Percentiles rank a stretch among this genome's conserved stretches.
Evolutionary conservation across 2,888 invertebrate genomes (phyloP).

Genomic region (Ornithoptera alexandrae): DNA sequence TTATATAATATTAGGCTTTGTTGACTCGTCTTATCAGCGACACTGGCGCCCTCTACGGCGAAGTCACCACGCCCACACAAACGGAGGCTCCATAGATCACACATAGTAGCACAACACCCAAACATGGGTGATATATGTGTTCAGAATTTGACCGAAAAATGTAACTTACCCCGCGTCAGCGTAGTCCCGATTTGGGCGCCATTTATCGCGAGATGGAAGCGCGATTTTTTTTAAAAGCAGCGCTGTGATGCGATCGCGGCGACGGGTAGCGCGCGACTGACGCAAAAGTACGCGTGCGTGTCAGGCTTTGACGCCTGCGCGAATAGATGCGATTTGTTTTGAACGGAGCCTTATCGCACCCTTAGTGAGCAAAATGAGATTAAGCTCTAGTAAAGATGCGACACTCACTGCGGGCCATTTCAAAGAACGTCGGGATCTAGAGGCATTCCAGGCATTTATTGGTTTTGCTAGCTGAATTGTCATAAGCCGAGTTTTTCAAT

Average conservation of each 20-base stretch:
- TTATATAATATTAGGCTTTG: constrained; percentile 67
- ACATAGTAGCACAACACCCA: constrained; percentile 3
- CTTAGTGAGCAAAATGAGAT: constrained; percentile 61
- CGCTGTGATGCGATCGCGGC: constrained; percentile 53
- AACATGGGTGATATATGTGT: not conserved
- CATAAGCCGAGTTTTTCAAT: constrained; percentile 24
- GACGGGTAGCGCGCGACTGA: constrained; percentile 67
- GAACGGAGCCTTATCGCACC: constrained; percentile 51
- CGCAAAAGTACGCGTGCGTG: constrained; percentile 61
- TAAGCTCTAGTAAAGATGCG: constrained; percentile 62
- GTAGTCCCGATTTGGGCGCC: constrained; percentile 71
- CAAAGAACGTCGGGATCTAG: constrained; percentile 55
- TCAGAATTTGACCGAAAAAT: constrained; percentile 35
- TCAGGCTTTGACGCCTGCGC: constrained; percentile 62
- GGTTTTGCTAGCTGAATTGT: constrained; percentile 44
- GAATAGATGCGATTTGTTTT: constrained; percentile 66
- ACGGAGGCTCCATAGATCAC: constrained; percentile 63
- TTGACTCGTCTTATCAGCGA: constrained; percentile 75
- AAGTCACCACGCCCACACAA: constrained; percentile 69
- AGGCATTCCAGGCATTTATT: constrained; percentile 55
- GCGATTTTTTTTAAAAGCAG: constrained; percentile 42
- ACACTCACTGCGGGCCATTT: constrained; percentile 56
- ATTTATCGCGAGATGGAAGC: constrained; percentile 68
- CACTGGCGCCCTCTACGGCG: constrained; percentile 58
- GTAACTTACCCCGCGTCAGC: constrained; percentile 69